Conservation (phyloP, 2,888 invertebrate species). For the Coremacera marginata region DNA sequence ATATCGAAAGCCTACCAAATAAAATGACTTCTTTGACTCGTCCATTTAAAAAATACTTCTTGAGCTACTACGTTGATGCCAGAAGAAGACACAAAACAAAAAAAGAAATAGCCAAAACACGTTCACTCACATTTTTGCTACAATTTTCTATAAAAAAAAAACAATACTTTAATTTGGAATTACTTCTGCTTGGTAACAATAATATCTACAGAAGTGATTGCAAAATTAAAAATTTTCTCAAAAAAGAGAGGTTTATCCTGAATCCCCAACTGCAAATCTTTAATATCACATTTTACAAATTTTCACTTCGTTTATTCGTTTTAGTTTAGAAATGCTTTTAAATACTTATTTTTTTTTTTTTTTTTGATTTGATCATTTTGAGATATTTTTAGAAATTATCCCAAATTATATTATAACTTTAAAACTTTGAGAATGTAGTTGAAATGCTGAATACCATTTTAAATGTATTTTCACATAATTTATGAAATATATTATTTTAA, state of each 20-base stretch:
- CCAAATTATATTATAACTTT: background rate
- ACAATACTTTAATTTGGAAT: conserved; percentile 8
- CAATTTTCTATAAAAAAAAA: conserved; percentile 2
- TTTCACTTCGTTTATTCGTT: background rate
- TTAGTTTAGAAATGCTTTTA: background rate
- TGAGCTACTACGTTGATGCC: conserved; percentile 62
- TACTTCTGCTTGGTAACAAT: background rate
- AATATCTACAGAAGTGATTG: conserved; percentile 15
- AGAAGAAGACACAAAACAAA: conserved; percentile 59
- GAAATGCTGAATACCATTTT: conserved; percentile 17
- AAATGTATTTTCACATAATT: background rate
- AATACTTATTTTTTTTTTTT: background rate
- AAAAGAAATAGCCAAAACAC: conserved; percentile 42
- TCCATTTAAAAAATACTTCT: conserved; percentile 65
- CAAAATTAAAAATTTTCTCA: conserved; percentile 34
- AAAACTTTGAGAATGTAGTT: conserved; percentile 2
- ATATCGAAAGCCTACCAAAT: conserved; percentile 52
- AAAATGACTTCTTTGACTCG: conserved; percentile 69
- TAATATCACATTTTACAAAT: conserved; percentile 11
- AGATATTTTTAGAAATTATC: background rate
- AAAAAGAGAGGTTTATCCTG: conserved; percentile 49
- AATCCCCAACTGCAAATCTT: conserved; percentile 9
- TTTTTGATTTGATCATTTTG: background rate
- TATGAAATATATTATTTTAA: background rate
- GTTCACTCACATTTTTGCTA: conserved; percentile 35